phyloP scores from a whole-genome alignment of 2,797 vertebrate genomes.

The Argyrosomus regius region DNA sequence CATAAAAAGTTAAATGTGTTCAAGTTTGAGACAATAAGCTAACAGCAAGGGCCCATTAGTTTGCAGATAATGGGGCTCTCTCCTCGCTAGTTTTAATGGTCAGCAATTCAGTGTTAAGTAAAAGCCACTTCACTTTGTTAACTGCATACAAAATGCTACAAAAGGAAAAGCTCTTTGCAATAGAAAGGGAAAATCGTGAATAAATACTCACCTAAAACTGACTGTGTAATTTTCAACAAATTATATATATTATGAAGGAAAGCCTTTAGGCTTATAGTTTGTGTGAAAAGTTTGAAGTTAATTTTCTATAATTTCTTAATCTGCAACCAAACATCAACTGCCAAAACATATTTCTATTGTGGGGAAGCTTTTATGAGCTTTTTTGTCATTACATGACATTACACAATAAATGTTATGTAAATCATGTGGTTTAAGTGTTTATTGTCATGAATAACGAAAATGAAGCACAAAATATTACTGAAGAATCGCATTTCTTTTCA shows the following conservation, averaged over 20 bases:
- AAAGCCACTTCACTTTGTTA: constrained; percentile 35
- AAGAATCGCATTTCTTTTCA: constrained; percentile 65
- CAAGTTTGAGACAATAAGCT: constrained; percentile 18
- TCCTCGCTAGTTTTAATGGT: constrained; percentile 15
- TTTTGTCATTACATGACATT: not conserved
- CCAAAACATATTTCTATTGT: not conserved
- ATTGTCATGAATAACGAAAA: constrained; percentile 15
- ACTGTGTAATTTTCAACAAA: not conserved
- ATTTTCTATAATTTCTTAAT: not conserved
- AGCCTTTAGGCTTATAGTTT: not conserved
- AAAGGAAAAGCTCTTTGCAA: not conserved
- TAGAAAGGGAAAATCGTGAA: not conserved
- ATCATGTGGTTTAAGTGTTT: not conserved
- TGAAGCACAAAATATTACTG: constrained; percentile 24
- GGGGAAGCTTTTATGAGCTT: not conserved
- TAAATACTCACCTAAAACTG: not conserved
- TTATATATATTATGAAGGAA: too few species aligned
- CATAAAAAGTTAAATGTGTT: constrained; percentile 13
- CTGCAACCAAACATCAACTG: not conserved
- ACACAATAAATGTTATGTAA: not conserved
- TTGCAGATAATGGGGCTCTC: constrained; percentile 23
- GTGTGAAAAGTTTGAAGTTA: not conserved
- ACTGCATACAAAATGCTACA: not conserved
- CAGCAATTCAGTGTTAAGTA: constrained; percentile 19
- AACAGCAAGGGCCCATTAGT: not conserved